These are phyloP conservation scores for Drosophila algonquin DNA, from an alignment of 2,888 invertebrate species.

Conservation along the genomic window DNA sequence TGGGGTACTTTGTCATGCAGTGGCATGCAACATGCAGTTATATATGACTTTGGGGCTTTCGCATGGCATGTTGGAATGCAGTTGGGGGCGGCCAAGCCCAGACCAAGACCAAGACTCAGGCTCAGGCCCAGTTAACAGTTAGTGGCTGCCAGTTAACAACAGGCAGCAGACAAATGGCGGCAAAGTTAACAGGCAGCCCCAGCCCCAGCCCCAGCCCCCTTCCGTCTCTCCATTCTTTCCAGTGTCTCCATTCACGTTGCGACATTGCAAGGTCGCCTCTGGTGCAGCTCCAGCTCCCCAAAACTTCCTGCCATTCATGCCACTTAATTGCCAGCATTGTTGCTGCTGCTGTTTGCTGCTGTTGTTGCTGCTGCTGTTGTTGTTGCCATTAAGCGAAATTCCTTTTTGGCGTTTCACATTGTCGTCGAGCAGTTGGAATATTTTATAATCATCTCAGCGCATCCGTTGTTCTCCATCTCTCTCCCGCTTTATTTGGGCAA, in stretches of 20 bases:
- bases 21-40: slow-evolving; percentile 77
- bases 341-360: slow-evolving; percentile 13
- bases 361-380: slow-evolving; percentile 26
- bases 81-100: slow-evolving; percentile 53
- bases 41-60: slow-evolving; percentile 54
- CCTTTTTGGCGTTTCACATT: slow-evolving; percentile 65
- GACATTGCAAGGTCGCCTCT: slow-evolving; percentile 73
- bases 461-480: slow-evolving; percentile 44
- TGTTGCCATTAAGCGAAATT: slow-evolving; percentile 63
- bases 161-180: slow-evolving; percentile 9
- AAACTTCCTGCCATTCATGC: slow-evolving; percentile 66
- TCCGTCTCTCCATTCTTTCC: background rate
- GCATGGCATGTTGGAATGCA: slow-evolving; percentile 66
- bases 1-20: slow-evolving; percentile 48
- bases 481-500: slow-evolving; percentile 53
- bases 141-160: slow-evolving; percentile 44
- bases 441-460: slow-evolving; percentile 64
- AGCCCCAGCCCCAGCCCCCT: background rate
- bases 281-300: slow-evolving; percentile 39
- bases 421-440: slow-evolving; percentile 55
- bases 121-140: slow-evolving; percentile 42
- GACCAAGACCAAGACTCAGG: background rate
- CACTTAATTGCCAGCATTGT: slow-evolving; percentile 64
- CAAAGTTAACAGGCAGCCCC: slow-evolving; percentile 55
- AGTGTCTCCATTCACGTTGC: slow-evolving; percentile 42